Base-by-base conservation (phyloP, 2,113 vertebrate species). In the Siniperca knerii region DNA sequence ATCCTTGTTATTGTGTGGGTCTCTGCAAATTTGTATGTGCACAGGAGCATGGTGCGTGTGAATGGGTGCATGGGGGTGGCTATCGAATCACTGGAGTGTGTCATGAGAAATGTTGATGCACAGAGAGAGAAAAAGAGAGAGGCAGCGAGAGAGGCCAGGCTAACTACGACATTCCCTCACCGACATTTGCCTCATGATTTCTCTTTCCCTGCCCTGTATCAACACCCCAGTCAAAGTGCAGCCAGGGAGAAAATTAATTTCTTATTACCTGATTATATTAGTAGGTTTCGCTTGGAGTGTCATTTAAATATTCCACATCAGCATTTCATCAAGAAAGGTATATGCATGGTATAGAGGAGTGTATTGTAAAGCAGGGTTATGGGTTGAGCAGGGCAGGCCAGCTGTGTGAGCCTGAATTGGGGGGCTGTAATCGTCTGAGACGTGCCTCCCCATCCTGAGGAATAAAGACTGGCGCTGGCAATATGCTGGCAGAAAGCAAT, bases 241-340 rank as follows among this genome's bases (percentile, higher is more conserved):
- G 94, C 91, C 93, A 95, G 96, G 96, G 92, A 93, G 95, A 96
- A 96, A 97, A 96, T 95, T 86, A 96, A 96, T 94, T 94, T 94
- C 94, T 95, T 95, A 97, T 92, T 90, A 94, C 90, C 93, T 87
- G 92, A 95, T 94, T 95, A 95, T 94, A 90, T 93, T 94, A 94
- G 93, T 90, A 92, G 91, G 92, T 87, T 90, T 90, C 61, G 78
- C 92, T 91, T 90, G 77, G 83, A 89, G 90, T 90, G 94, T 85
- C 90, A 88, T 60, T 90, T 91, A 91, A 95, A 95, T 94, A 92
- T 93, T 92, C 87, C 87, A 87, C 91, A 92, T 95, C 94, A 94
- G 95, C 95, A 78, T 94, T 94, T 92, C 76, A 90, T 85, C 80
- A 85, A 71, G 72, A 64, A 65, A 46, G 68, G 37, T 85, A 76